Percentiles rank a stretch among this genome's conserved stretches.
Evolutionary conservation across 1,140 invertebrate genomes (phyloP).

Genomic region (Periplaneta americana): DNA sequence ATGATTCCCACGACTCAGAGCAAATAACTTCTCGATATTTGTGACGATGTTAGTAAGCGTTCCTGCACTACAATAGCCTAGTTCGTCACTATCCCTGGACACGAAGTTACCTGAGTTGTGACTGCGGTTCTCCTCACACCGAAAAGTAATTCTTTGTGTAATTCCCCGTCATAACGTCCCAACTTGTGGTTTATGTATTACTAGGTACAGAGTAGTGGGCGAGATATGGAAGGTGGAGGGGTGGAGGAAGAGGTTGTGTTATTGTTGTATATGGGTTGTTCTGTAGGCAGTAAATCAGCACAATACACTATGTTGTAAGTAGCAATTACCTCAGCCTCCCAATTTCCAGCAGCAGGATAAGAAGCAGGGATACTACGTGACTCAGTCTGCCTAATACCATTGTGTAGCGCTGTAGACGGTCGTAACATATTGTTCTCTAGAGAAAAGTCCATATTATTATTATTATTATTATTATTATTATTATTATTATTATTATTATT

Average conservation of each 20-base stretch:
- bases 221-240: neutral
- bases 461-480: too few species aligned
- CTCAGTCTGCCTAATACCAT: neutral
- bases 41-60: too few species aligned
- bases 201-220: neutral
- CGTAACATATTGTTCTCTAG: too few species aligned
- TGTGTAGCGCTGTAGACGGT: too few species aligned
- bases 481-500: too few species aligned
- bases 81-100: neutral
- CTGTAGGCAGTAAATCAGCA: neutral
- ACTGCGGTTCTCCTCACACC: neutral
- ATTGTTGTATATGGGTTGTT: neutral
- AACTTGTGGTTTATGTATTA: neutral
- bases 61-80: too few species aligned
- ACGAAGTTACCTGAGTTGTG: neutral
- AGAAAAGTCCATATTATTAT: too few species aligned
- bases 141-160: neutral
- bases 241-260: neutral
- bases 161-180: neutral
- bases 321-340: neutral
- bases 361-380: neutral
- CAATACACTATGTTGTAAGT: neutral
- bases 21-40: too few species aligned
- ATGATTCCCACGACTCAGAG: too few species aligned
- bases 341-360: neutral